These are phyloP conservation scores for Ypsolopha scabrella DNA, from an alignment of 2,888 invertebrate species.

Conservation along the genomic window DNA sequence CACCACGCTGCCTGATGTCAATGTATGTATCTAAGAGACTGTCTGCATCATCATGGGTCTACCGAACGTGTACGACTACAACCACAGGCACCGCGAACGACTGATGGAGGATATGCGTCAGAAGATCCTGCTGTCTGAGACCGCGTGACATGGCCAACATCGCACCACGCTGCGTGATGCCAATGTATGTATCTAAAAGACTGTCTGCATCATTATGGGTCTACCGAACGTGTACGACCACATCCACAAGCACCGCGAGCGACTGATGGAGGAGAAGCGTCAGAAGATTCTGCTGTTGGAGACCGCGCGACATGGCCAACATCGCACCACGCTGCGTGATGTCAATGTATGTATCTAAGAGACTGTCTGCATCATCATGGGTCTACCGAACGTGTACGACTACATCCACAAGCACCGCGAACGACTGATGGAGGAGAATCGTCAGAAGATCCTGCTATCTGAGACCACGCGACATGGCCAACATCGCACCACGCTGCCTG, in stretches of 20 bases:
- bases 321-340: conserved; percentile 56
- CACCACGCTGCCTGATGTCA: conserved; percentile 56
- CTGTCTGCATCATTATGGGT: conserved; percentile 90
- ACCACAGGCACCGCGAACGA: conserved; percentile 87
- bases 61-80: conserved; percentile 91
- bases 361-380: conserved; percentile 91
- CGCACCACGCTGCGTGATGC: conserved; percentile 60
- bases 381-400: conserved; percentile 88
- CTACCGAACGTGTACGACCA: conserved; percentile 91
- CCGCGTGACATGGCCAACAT: conserved; percentile 55
- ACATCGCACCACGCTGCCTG: too few species aligned
- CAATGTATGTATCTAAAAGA: conserved; percentile 46
- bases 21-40: conserved; percentile 48
- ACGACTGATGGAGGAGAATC: conserved; percentile 88
- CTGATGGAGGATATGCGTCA: conserved; percentile 91
- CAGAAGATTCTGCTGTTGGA: conserved; percentile 77
- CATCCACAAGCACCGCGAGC: conserved; percentile 89
- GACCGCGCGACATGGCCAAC: conserved; percentile 56
- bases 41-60: conserved; percentile 91
- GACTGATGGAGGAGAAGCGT: conserved; percentile 88
- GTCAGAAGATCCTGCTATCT: too few species aligned
- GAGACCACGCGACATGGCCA: too few species aligned
- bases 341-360: conserved; percentile 52
- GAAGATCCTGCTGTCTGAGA: conserved; percentile 73
- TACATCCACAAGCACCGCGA: conserved; percentile 92